phyloP scores from a whole-genome alignment of 2,113 vertebrate genomes.

The Heliornis fulica region DNA sequence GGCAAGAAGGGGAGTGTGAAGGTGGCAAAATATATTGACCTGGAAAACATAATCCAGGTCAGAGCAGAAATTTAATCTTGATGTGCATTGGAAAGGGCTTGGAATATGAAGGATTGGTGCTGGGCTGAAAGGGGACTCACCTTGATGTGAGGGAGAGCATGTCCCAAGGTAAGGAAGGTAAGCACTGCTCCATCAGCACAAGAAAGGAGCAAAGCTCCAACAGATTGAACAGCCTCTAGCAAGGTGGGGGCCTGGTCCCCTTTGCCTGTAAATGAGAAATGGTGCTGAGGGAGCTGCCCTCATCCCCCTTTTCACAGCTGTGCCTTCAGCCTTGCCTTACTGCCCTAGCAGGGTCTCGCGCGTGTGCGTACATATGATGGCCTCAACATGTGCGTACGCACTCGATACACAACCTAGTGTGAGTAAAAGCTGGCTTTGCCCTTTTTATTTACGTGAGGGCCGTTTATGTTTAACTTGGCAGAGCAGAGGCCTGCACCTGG shows the following conservation, averaged over 20 bases:
- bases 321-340: not conserved
- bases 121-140: not conserved
- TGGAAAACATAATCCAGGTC: slow-evolving; percentile 41
- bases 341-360: not conserved
- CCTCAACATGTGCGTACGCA: accelerated
- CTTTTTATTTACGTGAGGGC: slow-evolving; percentile 36
- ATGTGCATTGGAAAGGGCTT: not conserved
- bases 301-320: not conserved
- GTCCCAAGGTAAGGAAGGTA: not conserved
- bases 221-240: not conserved
- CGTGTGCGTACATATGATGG: accelerated
- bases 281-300: not conserved
- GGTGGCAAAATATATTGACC: slow-evolving; percentile 43
- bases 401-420: not conserved
- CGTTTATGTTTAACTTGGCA: slow-evolving; percentile 69
- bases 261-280: not conserved
- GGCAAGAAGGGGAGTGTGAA: slow-evolving; percentile 1
- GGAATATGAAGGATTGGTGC: not conserved
- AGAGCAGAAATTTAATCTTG: slow-evolving; percentile 26
- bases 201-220: not conserved
- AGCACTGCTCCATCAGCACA: accelerated
- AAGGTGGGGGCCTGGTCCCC: not conserved
- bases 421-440: slow-evolving; percentile 19
- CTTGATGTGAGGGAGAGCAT: not conserved
- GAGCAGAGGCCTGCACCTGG: not conserved